Conservation (phyloP, 2,113 vertebrate genomes). For the Platysteira castanea region DNA sequence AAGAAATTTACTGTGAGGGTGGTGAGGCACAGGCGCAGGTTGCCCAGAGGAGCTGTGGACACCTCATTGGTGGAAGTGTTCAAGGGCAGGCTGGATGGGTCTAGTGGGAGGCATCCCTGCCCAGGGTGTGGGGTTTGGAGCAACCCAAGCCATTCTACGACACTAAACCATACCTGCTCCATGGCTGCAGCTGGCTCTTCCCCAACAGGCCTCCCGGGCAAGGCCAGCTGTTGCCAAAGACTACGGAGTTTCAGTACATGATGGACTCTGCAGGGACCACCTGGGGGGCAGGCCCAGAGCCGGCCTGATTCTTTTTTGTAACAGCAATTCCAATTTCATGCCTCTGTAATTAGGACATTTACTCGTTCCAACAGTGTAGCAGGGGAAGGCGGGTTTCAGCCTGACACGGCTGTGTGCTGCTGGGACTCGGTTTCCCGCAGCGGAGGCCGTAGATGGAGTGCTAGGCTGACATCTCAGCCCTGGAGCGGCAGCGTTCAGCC, state of each 20-base stretch:
- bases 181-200: background rate
- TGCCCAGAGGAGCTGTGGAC: background rate
- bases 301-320: too few species aligned
- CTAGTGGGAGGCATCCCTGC: background rate
- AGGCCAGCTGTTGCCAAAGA: background rate
- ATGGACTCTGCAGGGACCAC: background rate
- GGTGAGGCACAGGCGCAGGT: background rate
- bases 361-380: background rate
- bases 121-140: background rate
- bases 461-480: background rate
- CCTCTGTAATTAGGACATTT: background rate
- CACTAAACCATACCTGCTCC: background rate
- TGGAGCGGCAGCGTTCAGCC: background rate
- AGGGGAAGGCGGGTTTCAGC: accelerated
- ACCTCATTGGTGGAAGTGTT: background rate
- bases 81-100: background rate
- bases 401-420: background rate
- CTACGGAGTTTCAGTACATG: accelerated
- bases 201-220: accelerated
- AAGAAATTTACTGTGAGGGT: background rate
- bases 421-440: accelerated
- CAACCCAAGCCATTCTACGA: background rate
- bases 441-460: accelerated
- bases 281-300: background rate
- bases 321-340: background rate